Conservation (phyloP, 35 echinoderm and acorn worm species). For the Chiridota heheva region DNA sequence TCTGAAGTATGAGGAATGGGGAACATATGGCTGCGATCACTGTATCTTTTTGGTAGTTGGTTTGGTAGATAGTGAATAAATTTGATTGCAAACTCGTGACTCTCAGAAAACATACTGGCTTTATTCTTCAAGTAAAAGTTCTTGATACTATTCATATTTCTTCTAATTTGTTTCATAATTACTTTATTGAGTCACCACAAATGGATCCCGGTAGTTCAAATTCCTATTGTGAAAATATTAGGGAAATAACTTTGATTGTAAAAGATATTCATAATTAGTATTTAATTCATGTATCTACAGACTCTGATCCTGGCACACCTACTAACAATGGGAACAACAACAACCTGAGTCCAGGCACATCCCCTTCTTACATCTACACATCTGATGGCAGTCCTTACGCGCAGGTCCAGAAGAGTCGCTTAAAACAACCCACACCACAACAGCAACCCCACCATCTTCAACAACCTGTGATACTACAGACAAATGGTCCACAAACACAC, state of each 20-base stretch:
- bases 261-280: neutral
- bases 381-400: conserved; percentile 96
- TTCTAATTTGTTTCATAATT: too few species aligned
- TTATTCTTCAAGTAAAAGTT: too few species aligned
- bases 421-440: neutral
- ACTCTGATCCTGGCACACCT: conserved; percentile 32
- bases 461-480: conserved; percentile 1
- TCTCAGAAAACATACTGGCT: too few species aligned
- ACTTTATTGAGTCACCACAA: too few species aligned
- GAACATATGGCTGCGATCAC: neutral
- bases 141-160: too few species aligned
- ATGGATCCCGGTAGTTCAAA: too few species aligned
- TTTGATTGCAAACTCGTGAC: too few species aligned
- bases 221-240: neutral
- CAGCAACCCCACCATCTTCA: conserved; percentile 17
- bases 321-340: conserved; percentile 56
- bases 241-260: neutral
- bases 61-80: neutral
- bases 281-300: conserved; percentile 11
- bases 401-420: conserved; percentile 71
- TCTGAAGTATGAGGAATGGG: neutral
- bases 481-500: conserved; percentile 11
- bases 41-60: neutral
- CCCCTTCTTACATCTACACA: conserved; percentile 67
- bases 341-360: conserved; percentile 51